Conservation (phyloP, 37 sponge, comb jelly and placozoan genomes). For the Hormiphora californensis region DNA sequence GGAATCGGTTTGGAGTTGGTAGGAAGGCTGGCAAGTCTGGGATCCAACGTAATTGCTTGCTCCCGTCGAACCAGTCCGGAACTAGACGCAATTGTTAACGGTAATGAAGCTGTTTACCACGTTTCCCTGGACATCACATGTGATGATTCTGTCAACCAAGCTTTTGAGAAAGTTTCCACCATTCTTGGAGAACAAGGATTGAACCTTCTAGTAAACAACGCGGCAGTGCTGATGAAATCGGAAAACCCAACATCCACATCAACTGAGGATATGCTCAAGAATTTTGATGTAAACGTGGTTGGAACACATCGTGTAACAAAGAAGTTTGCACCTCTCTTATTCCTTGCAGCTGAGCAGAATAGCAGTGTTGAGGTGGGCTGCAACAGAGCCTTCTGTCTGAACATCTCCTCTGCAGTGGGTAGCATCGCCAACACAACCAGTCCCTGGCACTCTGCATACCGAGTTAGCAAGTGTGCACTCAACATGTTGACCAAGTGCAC, state of each 20-base stretch:
- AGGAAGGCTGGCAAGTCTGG: background rate
- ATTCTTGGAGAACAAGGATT: background rate
- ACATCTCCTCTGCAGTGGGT: slow-evolving; percentile 34
- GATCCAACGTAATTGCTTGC: slow-evolving; percentile 7
- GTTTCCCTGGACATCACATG: slow-evolving; percentile 4
- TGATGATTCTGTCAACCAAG: slow-evolving; percentile 21
- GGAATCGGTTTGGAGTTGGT: slow-evolving; percentile 47
- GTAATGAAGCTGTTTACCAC: background rate
- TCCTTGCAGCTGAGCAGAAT: slow-evolving; percentile 24
- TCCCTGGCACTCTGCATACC: slow-evolving; percentile 8
- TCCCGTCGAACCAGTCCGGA: background rate
- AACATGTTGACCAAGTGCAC: slow-evolving; percentile 20
- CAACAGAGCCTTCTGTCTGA: slow-evolving; percentile 36
- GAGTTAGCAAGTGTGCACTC: slow-evolving; percentile 21
- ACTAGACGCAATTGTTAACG: background rate
- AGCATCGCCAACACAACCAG: slow-evolving; percentile 25
- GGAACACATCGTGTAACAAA: slow-evolving; percentile 24
- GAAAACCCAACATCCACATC: background rate
- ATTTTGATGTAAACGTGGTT: slow-evolving; percentile 38
- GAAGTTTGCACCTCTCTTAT: slow-evolving; percentile 18
- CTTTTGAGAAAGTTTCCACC: background rate
- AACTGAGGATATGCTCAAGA: slow-evolving; percentile 23
- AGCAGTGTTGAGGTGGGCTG: background rate
- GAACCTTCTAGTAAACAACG: slow-evolving; percentile 31
- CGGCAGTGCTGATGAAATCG: slow-evolving; percentile 25